Evolutionary conservation across 1,140 invertebrate species (phyloP).

Genomic region (Calephelis nemesis): DNA sequence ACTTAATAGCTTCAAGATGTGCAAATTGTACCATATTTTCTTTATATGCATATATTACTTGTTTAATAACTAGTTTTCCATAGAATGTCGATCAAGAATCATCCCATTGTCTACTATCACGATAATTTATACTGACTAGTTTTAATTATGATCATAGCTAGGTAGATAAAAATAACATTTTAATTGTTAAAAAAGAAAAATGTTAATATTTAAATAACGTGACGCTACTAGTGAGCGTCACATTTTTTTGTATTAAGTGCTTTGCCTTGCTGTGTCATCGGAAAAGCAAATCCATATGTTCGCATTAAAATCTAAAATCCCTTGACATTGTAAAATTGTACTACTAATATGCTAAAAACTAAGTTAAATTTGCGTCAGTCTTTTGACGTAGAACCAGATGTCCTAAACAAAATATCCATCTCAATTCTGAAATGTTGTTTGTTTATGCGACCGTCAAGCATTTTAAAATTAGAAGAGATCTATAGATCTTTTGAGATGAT

Average conservation of each 20-base stretch:
- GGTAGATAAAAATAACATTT: conserved; percentile 1
- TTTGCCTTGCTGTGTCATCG: neutral
- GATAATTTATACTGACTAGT: neutral
- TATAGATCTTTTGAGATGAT: conserved; percentile 20
- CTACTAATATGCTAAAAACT: conserved; percentile 3
- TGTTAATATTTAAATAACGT: too few species aligned
- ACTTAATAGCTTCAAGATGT: neutral
- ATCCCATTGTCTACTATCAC: conserved; percentile 2
- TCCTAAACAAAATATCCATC: conserved; percentile 45
- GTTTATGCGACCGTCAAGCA: conserved; percentile 49
- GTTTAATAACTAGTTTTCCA: neutral
- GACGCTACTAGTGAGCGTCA: too few species aligned
- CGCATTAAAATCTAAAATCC: conserved; percentile 28
- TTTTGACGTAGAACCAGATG: conserved; percentile 50
- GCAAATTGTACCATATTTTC: neutral
- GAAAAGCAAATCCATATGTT: neutral
- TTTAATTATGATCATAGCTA: neutral
- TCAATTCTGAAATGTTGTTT: conserved; percentile 44
- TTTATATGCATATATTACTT: neutral
- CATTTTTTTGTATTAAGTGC: neutral
- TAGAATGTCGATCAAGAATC: neutral
- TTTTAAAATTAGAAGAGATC: conserved; percentile 45
- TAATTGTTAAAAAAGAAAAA: too few species aligned
- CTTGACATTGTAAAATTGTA: neutral
- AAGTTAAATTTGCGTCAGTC: conserved; percentile 12